These are phyloP conservation scores for Tenthredo mesomela DNA, from an alignment of 2,888 invertebrate genomes.

Conservation along the genomic window DNA sequence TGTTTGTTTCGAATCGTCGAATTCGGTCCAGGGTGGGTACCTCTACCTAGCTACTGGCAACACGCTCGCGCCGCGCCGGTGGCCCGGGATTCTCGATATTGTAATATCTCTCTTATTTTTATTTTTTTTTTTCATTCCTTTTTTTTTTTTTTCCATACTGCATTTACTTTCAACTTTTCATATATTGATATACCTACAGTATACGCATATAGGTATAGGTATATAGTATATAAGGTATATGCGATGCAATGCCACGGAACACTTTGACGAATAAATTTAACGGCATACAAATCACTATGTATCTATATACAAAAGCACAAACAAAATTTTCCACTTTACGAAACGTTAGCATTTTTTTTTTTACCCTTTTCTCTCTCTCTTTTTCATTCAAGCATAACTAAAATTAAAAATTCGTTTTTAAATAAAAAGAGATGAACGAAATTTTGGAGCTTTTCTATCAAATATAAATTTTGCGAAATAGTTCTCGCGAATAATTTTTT, in stretches of 20 bases:
- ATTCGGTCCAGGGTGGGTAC: slow-evolving; percentile 29
- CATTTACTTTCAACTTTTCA: background rate
- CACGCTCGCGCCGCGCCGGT: background rate
- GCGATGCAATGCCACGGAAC: background rate
- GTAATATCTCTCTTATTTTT: slow-evolving; percentile 21
- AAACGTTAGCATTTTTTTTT: too few relatives aligned
- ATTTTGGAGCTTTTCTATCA: too few relatives aligned
- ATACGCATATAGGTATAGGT: too few relatives aligned
- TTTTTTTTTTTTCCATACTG: background rate
- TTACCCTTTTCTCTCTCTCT: too few relatives aligned
- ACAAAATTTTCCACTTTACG: too few relatives aligned
- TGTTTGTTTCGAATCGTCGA: slow-evolving; percentile 49
- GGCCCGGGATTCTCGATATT: slow-evolving; percentile 12
- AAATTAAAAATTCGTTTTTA: too few relatives aligned
- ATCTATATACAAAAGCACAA: too few relatives aligned
- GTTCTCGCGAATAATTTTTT: too few relatives aligned
- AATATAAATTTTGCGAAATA: too few relatives aligned
- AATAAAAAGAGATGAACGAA: too few relatives aligned
- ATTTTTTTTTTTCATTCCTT: background rate
- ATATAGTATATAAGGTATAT: background rate
- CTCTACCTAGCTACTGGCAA: slow-evolving; percentile 7
- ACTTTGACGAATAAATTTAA: background rate
- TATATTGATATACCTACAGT: background rate
- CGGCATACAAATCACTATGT: background rate
- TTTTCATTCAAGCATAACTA: too few relatives aligned